Percentiles rank a stretch among this genome's conserved stretches.
These are phyloP conservation scores for Nysson spinosus DNA, from an alignment of 2,888 invertebrate genomes.

Conservation along the genomic window DNA sequence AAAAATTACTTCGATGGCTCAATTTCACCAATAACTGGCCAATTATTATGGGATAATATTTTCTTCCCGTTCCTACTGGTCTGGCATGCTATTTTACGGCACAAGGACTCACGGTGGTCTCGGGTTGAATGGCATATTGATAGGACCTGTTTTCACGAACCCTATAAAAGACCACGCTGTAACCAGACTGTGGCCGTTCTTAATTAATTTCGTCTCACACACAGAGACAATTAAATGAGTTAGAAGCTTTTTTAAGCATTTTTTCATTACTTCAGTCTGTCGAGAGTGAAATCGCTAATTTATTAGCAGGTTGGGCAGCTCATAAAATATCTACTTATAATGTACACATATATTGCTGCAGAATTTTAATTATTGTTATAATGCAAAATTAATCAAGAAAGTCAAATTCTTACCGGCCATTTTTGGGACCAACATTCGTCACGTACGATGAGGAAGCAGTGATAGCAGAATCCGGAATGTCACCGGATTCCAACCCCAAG, in stretches of 20 bases:
- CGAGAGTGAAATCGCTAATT: constrained; percentile 38
- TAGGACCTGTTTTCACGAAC: no score
- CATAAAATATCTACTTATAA: no score
- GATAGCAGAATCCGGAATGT: constrained; percentile 83
- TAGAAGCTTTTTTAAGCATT: no score
- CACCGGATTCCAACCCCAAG: constrained; percentile 86
- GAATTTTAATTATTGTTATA: no score
- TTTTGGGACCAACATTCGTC: constrained; percentile 83
- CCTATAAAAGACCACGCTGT: no score
- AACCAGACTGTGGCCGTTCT: not conserved
- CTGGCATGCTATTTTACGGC: constrained; percentile 14
- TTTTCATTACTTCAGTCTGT: no score
- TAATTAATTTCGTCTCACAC: constrained; percentile 37
- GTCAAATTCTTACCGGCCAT: constrained; percentile 81
- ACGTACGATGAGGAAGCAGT: constrained; percentile 86
- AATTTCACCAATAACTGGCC: constrained; percentile 19
- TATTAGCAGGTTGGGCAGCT: constrained; percentile 24
- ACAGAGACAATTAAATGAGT: not conserved
- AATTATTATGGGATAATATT: constrained; percentile 33
- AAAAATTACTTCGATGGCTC: constrained; percentile 5
- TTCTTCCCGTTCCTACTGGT: constrained; percentile 23
- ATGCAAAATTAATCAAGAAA: no score
- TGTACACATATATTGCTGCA: no score
- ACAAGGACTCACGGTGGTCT: not conserved
- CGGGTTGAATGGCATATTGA: no score